Base-by-base conservation (phyloP, 30 jellyfish, hydroid and myxozoan genomes). In the Chironex yamaguchii region DNA sequence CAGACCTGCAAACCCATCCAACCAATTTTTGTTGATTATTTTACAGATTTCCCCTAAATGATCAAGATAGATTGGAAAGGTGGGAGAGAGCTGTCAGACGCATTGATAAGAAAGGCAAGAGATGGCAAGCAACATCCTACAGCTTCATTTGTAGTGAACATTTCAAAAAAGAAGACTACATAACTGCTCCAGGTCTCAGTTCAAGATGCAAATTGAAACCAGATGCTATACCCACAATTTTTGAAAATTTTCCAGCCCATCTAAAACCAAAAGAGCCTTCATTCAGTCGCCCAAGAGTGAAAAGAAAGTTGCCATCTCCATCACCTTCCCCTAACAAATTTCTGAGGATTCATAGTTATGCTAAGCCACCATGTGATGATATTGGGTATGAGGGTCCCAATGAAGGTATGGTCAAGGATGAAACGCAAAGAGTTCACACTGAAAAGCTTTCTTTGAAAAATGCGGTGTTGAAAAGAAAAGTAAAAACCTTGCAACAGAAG, bases 71-170 rank as follows among this genome's bases (percentile, higher is more conserved):
- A 34, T 29, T 70, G 84, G 72, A 3, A 70, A 34, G 28, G 29
- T 74, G 87, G 87, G 87, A 74, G 52, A 48, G 30, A 49, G 82
- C 82, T 0, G 87, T 74, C 50, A 48, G 64, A 51, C 52, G 82
- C 20, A 49, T 36, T 0, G 52, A 74, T 25, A 21, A 74, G 50
- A 51, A 74, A 2, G 87, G 87, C 72, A 70, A 70, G 71, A 29
- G 22, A 14, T 70, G 84, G 84, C 17, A 30, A 11, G 72, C 72
- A 29, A 70, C 71, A 70, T 28, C 72, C 29, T 70, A 0, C 71
- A 70, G 84, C 71, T 70, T 70, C 29, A 28, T 70, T 30, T 70
- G 84, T 34, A 70, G 84, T 70, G 71, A 70, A 34, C 84, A 70
- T 36, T 70, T 70, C 36, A 70, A 70, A 29, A 70, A 3, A 28